These are phyloP conservation scores for Micropterix aruncella DNA, from an alignment of 2,888 invertebrate genomes.

Conservation along the genomic window DNA sequence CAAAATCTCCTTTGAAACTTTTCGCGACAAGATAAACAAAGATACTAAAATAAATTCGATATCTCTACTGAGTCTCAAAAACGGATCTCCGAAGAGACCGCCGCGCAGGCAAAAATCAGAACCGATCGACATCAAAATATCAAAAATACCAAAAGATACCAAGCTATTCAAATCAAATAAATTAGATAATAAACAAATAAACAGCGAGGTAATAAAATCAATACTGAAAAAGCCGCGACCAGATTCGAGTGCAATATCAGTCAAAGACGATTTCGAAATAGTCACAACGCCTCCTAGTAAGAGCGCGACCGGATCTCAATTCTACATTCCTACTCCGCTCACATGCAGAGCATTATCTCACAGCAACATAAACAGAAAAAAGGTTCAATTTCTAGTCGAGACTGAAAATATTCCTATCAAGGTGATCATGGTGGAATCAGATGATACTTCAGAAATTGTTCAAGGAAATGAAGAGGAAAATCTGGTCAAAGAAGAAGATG, in stretches of 20 bases:
- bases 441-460: too few species aligned
- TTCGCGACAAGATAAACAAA: constrained; percentile 1
- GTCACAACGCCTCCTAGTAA: constrained; percentile 21
- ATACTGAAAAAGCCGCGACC: constrained; percentile 42
- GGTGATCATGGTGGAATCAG: background rate
- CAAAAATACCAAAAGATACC: background rate
- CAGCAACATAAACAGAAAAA: constrained; percentile 38
- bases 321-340: constrained; percentile 44
- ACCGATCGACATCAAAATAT: constrained; percentile 23
- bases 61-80: background rate
- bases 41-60: too few species aligned
- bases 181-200: background rate
- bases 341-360: constrained; percentile 26
- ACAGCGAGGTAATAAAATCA: constrained; percentile 36
- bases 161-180: background rate
- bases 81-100: constrained; percentile 43
- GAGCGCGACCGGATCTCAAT: constrained; percentile 33
- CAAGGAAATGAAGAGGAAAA: too few species aligned
- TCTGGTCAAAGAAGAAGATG: background rate
- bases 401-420: constrained; percentile 23
- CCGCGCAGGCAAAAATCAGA: constrained; percentile 39
- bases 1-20: background rate
- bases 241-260: constrained; percentile 20
- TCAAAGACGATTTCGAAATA: constrained; percentile 14
- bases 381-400: constrained; percentile 59